These are phyloP conservation scores for Entomobrya multifasciata DNA, from an alignment of 2,888 invertebrate genomes.

Conservation along the genomic window DNA sequence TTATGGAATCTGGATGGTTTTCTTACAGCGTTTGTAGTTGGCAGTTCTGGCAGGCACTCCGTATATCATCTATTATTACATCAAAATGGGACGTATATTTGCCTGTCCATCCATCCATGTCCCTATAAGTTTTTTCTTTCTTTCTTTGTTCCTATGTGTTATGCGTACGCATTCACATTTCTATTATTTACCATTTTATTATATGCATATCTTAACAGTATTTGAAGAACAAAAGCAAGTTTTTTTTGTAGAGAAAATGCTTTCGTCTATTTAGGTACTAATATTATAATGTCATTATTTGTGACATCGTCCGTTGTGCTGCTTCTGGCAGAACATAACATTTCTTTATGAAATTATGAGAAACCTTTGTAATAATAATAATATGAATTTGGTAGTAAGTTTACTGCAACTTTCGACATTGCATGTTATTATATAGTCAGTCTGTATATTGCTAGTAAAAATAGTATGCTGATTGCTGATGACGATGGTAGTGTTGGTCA, in stretches of 20 bases:
- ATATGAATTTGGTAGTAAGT: too few relatives aligned
- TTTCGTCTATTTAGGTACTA: slow-evolving; percentile 41
- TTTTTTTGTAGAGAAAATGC: background rate
- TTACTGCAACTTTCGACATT: too few relatives aligned
- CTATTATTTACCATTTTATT: too few relatives aligned
- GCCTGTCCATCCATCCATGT: slow-evolving; percentile 27
- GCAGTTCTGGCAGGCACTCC: slow-evolving; percentile 48
- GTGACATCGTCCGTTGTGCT: background rate
- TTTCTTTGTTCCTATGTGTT: too few relatives aligned
- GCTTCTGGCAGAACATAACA: slow-evolving; percentile 25
- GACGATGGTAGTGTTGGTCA: background rate
- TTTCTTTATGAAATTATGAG: slow-evolving; percentile 15
- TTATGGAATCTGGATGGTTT: slow-evolving; percentile 26
- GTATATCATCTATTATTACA: slow-evolving; percentile 52
- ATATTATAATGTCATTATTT: slow-evolving; percentile 21
- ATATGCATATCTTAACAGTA: slow-evolving; percentile 25
- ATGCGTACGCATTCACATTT: slow-evolving; percentile 5
- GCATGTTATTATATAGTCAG: too few relatives aligned
- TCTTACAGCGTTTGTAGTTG: slow-evolving; percentile 3
- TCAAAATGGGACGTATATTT: slow-evolving; percentile 49
- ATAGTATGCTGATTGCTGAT: too few relatives aligned
- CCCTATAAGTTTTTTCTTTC: background rate
- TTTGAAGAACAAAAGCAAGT: background rate
- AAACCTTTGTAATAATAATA: slow-evolving; percentile 7
- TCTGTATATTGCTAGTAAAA: too few relatives aligned